phyloP scores from a whole-genome alignment of 2,888 invertebrate species.

The Polyommatus iphigenia region DNA sequence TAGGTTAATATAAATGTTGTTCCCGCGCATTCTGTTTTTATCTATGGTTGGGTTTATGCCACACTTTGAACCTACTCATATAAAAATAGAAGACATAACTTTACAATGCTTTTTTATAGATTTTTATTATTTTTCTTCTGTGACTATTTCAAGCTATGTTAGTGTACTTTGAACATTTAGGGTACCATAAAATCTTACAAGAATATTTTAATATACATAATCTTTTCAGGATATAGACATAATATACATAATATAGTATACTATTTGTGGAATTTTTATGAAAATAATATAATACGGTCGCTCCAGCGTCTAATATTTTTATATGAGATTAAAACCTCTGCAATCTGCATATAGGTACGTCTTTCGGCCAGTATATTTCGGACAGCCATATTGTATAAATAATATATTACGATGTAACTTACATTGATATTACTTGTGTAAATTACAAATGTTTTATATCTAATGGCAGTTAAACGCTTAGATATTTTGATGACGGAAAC shows the following conservation, averaged over 20 bases:
- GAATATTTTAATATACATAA: conserved; percentile 27
- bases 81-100: conserved; percentile 31
- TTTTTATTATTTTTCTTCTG: conserved; percentile 1
- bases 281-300: conserved; percentile 17
- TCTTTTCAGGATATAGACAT: conserved; percentile 17
- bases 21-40: background rate
- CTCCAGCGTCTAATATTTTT: conserved; percentile 30
- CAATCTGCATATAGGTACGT: conserved; percentile 20
- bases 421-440: conserved; percentile 58
- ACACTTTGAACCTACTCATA: conserved; percentile 25
- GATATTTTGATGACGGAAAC: conserved; percentile 52
- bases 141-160: conserved; percentile 29
- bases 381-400: conserved; percentile 54
- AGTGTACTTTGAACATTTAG: conserved; percentile 26
- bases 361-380: conserved; percentile 34
- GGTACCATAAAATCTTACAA: conserved; percentile 26
- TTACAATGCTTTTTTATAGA: conserved; percentile 23
- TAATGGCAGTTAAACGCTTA: conserved; percentile 77
- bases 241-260: conserved; percentile 20
- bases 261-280: background rate
- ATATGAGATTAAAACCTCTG: conserved; percentile 31
- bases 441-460: conserved; percentile 68
- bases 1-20: background rate
- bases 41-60: conserved; percentile 11
- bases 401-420: conserved; percentile 56